Evolutionary conservation across 2,797 vertebrate species (phyloP).

Genomic region (Carapus acus): DNA sequence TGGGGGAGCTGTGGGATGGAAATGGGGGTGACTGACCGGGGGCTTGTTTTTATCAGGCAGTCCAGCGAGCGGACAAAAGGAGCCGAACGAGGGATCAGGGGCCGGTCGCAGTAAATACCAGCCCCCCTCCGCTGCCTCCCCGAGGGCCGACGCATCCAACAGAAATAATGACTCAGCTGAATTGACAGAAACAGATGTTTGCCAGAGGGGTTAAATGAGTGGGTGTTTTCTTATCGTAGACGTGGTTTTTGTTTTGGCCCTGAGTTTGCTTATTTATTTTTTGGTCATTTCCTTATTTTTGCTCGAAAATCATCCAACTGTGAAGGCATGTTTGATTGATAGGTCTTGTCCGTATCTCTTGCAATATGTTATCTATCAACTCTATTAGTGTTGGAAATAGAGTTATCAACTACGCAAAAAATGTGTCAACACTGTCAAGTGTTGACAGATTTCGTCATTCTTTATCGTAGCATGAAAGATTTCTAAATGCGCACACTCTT

Average conservation of each 20-base stretch:
- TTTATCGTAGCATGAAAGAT: too few relatives aligned
- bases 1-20: slow-evolving; percentile 26
- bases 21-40: slow-evolving; percentile 39
- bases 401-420: too few relatives aligned
- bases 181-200: slow-evolving; percentile 49
- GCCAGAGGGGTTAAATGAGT: slow-evolving; percentile 48
- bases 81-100: slow-evolving; percentile 35
- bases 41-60: slow-evolving; percentile 46
- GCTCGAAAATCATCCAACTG: slow-evolving; percentile 13
- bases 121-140: not conserved
- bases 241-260: slow-evolving; percentile 43
- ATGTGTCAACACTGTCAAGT: too few relatives aligned
- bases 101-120: slow-evolving; percentile 42
- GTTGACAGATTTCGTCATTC: too few relatives aligned
- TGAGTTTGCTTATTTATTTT: too few relatives aligned
- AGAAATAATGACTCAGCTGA: slow-evolving; percentile 54
- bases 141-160: slow-evolving; percentile 19
- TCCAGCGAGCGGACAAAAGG: slow-evolving; percentile 29
- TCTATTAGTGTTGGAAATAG: too few relatives aligned
- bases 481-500: slow-evolving; percentile 22
- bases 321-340: slow-evolving; percentile 6
- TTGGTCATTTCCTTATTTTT: slow-evolving; percentile 25
- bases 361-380: too few relatives aligned
- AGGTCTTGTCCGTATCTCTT: too few relatives aligned
- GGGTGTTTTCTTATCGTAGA: slow-evolving; percentile 10